Percentiles rank a stretch among this genome's conserved stretches.
These are phyloP conservation scores for Grantiella picta DNA, from an alignment of 2,113 vertebrate species.

Conservation along the genomic window DNA sequence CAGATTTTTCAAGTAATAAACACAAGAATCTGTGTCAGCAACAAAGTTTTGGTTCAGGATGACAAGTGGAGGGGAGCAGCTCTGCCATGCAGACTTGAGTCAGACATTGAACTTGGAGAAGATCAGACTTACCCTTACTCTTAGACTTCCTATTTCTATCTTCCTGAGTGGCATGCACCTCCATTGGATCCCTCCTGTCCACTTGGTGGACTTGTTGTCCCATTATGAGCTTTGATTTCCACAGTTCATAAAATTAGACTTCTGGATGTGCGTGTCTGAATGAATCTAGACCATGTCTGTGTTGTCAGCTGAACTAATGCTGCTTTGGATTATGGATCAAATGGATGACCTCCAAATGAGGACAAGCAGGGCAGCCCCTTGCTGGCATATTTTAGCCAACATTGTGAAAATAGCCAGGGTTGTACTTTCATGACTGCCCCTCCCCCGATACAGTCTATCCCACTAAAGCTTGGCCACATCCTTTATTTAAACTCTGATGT, in stretches of 20 bases:
- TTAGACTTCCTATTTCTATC: neutral
- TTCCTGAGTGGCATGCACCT: neutral
- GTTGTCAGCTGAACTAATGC: neutral
- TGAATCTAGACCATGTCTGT: neutral
- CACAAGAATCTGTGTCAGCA: neutral
- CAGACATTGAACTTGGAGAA: neutral
- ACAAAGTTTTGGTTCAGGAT: neutral
- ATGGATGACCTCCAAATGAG: neutral
- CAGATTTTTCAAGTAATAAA: neutral
- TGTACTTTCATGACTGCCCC: neutral
- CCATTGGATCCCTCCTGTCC: neutral
- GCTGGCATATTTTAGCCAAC: neutral
- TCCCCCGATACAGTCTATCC: neutral
- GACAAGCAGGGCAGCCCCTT: neutral
- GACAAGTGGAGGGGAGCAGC: neutral
- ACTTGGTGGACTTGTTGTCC: neutral
- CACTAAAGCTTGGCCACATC: neutral
- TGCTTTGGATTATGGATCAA: neutral
- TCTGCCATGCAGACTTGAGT: neutral
- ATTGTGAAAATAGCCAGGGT: neutral
- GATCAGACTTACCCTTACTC: neutral
- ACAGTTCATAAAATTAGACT: neutral
- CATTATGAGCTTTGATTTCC: neutral
- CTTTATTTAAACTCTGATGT: neutral
- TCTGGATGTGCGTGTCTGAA: neutral